phyloP scores from a whole-genome alignment of 2,797 vertebrate genomes.

The Euthynnus affinis region DNA sequence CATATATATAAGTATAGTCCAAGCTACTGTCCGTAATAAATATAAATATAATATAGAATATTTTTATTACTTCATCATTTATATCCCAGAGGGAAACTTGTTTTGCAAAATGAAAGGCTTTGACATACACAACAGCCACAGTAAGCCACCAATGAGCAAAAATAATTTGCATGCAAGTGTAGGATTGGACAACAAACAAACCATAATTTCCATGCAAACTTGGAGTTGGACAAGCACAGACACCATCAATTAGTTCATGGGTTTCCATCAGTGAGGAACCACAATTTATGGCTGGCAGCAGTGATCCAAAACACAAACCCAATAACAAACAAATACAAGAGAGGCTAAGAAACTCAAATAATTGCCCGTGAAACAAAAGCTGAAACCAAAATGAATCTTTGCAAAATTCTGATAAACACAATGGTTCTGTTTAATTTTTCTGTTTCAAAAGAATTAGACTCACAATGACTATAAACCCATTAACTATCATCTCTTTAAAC shows the following conservation, averaged over 20 bases:
- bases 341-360: neutral
- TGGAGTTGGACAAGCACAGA: neutral
- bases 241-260: neutral
- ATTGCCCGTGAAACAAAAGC: neutral
- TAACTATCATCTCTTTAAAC: neutral
- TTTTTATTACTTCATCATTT: neutral
- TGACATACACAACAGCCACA: neutral
- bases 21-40: neutral
- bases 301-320: neutral
- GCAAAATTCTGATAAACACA: neutral
- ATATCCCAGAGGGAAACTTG: no score
- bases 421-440: neutral
- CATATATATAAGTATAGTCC: neutral
- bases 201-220: constrained; percentile 2
- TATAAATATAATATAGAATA: neutral
- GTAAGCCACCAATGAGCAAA: neutral
- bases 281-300: constrained; percentile 3
- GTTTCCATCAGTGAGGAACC: neutral
- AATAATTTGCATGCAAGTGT: neutral
- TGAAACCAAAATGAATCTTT: neutral
- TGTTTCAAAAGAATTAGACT: neutral
- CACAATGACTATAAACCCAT: neutral
- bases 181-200: constrained; percentile 7
- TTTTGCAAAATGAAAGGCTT: neutral
- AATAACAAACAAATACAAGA: neutral